These are phyloP conservation scores for Willisornis vidua DNA, from an alignment of 2,113 vertebrate species.

Conservation along the genomic window DNA sequence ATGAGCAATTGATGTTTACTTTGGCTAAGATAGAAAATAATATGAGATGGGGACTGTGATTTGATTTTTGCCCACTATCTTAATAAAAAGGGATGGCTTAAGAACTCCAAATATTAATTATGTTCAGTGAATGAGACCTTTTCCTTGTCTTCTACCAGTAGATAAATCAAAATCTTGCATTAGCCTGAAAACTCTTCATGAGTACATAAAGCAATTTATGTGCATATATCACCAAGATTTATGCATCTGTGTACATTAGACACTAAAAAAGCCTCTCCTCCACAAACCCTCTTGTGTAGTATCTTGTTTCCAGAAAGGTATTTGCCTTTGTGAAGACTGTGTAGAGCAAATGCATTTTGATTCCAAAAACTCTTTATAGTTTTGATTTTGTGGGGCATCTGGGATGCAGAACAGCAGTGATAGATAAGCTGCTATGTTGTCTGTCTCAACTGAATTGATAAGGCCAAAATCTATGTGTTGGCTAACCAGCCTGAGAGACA, in stretches of 20 bases:
- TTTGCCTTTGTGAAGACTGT: not conserved
- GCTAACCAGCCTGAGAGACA: not conserved
- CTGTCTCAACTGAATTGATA: not conserved
- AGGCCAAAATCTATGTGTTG: not conserved
- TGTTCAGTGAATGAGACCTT: not conserved
- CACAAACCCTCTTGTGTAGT: not conserved
- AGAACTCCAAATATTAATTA: not conserved
- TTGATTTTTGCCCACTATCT: not conserved
- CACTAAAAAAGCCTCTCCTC: not conserved
- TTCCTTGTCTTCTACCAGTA: not conserved
- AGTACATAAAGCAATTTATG: not conserved
- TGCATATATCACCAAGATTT: not conserved
- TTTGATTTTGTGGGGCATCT: not conserved
- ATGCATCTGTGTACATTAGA: not conserved
- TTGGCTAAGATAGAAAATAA: not conserved
- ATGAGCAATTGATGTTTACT: not conserved
- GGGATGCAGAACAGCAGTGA: not conserved
- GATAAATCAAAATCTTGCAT: not conserved
- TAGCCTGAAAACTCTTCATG: not conserved
- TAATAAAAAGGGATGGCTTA: not conserved
- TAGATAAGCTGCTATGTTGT: not conserved
- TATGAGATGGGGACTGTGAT: not conserved
- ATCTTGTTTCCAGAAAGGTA: not conserved
- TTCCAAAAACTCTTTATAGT: not conserved
- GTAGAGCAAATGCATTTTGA: not conserved